phyloP scores from a whole-genome alignment of 2,888 invertebrate genomes.

The Xestoiulus laeticollis region DNA sequence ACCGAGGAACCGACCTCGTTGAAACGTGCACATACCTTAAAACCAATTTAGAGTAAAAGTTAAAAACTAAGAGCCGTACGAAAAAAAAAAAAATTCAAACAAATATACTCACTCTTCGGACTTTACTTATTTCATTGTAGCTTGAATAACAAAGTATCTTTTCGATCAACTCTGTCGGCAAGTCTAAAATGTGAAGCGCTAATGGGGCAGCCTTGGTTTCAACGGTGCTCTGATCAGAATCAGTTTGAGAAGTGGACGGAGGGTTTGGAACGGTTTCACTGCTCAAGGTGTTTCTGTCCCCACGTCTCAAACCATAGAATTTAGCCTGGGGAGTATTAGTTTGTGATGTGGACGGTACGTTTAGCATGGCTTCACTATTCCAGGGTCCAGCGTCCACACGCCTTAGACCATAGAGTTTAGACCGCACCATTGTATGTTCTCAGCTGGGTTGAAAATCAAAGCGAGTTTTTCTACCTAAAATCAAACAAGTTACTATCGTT shows the following conservation, averaged over 20 bases:
- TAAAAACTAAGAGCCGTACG: constrained; percentile 32
- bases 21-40: constrained; percentile 83
- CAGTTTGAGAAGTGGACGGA: neutral
- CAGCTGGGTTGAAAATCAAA: neutral
- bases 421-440: neutral
- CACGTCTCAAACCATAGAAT: neutral
- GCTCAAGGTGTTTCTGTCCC: neutral
- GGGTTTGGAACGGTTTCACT: neutral
- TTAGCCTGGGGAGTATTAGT: neutral
- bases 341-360: neutral
- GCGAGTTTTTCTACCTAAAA: neutral
- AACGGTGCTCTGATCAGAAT: neutral
- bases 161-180: constrained; percentile 82
- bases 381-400: neutral
- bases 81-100: neutral
- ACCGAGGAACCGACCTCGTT: constrained; percentile 81
- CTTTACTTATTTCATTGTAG: constrained; percentile 79
- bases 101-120: constrained; percentile 73
- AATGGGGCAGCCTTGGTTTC: neutral
- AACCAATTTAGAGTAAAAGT: constrained; percentile 57
- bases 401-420: neutral
- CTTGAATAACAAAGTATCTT: constrained; percentile 79
- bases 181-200: constrained; percentile 71
- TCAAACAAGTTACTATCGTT: too few relatives aligned
- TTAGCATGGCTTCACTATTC: neutral